These are phyloP conservation scores for Tetranychus piercei DNA, from an alignment of 2,888 invertebrate genomes.

Conservation along the genomic window DNA sequence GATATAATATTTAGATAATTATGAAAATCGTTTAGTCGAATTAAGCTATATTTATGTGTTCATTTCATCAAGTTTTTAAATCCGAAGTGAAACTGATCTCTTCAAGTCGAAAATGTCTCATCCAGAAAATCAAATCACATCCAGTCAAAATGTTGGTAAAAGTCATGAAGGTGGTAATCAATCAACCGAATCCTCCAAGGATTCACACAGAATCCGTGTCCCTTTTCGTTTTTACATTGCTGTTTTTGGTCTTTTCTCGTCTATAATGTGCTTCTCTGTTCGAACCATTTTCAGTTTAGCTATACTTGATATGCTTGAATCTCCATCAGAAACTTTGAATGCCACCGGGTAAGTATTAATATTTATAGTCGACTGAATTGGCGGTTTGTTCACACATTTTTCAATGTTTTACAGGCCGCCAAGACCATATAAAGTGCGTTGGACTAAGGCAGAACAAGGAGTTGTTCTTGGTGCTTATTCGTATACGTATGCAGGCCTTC, in stretches of 20 bases:
- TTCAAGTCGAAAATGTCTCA: no score
- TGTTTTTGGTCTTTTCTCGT: not conserved
- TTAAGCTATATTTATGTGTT: no score
- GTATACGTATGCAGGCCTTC: conserved; percentile 25
- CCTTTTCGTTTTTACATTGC: not conserved
- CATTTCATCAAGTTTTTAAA: no score
- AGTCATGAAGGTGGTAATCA: not conserved
- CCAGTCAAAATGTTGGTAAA: not conserved
- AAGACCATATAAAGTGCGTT: conserved; percentile 7
- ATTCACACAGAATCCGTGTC: not conserved
- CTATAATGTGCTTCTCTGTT: not conserved
- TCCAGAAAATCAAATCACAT: not conserved
- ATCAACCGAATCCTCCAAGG: not conserved
- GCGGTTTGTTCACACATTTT: no score
- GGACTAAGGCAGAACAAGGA: conserved; percentile 25
- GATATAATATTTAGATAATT: not conserved
- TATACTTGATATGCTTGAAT: not conserved
- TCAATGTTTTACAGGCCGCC: not conserved
- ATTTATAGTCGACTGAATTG: no score
- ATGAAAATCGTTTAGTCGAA: no score
- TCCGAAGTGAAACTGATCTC: no score
- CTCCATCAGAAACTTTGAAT: not conserved
- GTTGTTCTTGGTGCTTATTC: conserved; percentile 26
- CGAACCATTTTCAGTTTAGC: not conserved
- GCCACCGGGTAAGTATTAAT: not conserved